Base-by-base conservation (phyloP, 2,888 invertebrate genomes). In the Acleris emargana region DNA sequence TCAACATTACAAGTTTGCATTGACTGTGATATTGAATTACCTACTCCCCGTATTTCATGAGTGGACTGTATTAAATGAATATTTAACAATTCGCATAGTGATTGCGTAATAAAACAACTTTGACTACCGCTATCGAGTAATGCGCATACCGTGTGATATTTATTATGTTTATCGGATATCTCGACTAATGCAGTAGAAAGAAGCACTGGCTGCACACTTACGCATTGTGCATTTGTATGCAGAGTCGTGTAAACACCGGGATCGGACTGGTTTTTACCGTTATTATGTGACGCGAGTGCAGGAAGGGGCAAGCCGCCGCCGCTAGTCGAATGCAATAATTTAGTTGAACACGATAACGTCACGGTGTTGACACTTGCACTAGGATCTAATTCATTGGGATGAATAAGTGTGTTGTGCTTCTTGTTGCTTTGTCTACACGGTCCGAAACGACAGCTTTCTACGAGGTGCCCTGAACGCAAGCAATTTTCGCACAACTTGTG, bases 111-210 rank as follows among this genome's bases (percentile, higher is more conserved):
- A 3, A 53, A 5, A 16, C 53, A 53, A 7, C 20, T 20, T 20
- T 20, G 20, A 20, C 20, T 20, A 20, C 20, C 20, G 20, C 20
- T 20, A 20, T 20, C 53, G 18, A 53, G 53, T 11, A 53, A 17
- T 25, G 53, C 18, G 18, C 53, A 32, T 13, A 25, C 18, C 18
- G 7, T 32, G 9, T 53, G 53, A 38, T 53, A 53, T 5, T 11
- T 38, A 18, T 18, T 18, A 32, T 11, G 11, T 32, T 17, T 38
- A 53, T 53, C 53, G 13, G 53, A 11, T 5, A 53, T 53, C 11
- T 53, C 53, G 9, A 53, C 38, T 7, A 53, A 18, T 3, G 53
- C 53, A 38, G 53, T 53, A 4, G 53, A 53, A 9, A 53, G 17
- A 17, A 53, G 38, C 11, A 53, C 38, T 3, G 53, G 53, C 38